Percentiles rank a stretch among this genome's conserved stretches.
phyloP scores from a whole-genome alignment of 2,888 invertebrate genomes.

The Gastracanthus pulcherrimus region DNA sequence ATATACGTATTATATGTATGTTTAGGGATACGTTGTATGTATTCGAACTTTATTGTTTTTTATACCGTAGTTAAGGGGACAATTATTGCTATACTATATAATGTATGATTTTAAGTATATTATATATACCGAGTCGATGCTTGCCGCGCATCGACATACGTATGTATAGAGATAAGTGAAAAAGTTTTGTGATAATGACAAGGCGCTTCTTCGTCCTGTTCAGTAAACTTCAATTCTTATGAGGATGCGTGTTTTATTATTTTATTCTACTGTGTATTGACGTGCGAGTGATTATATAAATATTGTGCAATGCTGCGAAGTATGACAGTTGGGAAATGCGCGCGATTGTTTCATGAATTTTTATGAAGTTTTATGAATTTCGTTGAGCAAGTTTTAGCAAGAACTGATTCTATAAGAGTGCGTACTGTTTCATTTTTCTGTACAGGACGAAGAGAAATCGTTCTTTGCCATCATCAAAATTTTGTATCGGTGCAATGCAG shows the following conservation, averaged over 20 bases:
- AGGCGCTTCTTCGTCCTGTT: slow-evolving; percentile 32
- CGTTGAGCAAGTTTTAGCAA: too few species aligned
- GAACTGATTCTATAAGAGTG: neutral
- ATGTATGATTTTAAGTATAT: slow-evolving; percentile 36
- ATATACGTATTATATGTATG: neutral
- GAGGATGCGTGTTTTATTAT: neutral
- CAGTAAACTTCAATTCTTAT: slow-evolving; percentile 2
- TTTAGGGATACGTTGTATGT: slow-evolving; percentile 43
- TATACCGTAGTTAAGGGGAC: slow-evolving; percentile 48
- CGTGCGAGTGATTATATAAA: neutral
- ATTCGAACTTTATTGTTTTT: slow-evolving; percentile 45
- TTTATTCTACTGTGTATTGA: neutral
- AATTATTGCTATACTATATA: slow-evolving; percentile 36
- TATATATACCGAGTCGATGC: neutral
- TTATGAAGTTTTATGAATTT: too few species aligned
- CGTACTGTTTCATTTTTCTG: slow-evolving; percentile 5
- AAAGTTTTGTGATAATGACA: slow-evolving; percentile 47
- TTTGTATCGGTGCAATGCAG: slow-evolving; percentile 4
- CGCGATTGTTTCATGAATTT: too few species aligned
- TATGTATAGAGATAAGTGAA: slow-evolving; percentile 6
- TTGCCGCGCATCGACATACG: neutral
- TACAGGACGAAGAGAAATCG: slow-evolving; percentile 15
- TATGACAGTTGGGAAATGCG: too few species aligned
- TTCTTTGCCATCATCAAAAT: slow-evolving; percentile 32
- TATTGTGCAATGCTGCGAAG: too few species aligned